phyloP scores from a whole-genome alignment of 2,797 vertebrate species.

The Gymnothorax javanicus region DNA sequence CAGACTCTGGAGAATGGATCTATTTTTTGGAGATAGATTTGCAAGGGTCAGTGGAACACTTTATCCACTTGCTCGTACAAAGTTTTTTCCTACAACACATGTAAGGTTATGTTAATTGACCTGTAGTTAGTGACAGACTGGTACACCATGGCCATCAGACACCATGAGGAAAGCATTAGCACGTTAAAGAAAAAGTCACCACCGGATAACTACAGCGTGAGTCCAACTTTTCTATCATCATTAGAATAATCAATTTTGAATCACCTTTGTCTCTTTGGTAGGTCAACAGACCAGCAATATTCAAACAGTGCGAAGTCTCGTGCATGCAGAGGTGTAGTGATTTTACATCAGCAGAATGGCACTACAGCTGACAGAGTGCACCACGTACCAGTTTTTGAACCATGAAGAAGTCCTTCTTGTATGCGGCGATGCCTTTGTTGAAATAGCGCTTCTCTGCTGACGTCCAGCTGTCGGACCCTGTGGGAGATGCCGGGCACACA shows the following conservation, averaged over 20 bases:
- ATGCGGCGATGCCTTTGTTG: constrained; percentile 91
- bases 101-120: no score
- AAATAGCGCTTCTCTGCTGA: constrained; percentile 87
- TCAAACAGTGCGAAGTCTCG: background rate
- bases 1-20: no score
- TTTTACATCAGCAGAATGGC: background rate
- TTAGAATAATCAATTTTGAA: background rate
- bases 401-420: constrained; percentile 98
- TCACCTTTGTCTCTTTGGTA: background rate
- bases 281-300: background rate
- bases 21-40: no score
- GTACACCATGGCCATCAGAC: background rate
- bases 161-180: background rate
- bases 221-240: background rate
- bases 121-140: no score
- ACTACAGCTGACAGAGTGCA: background rate
- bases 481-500: constrained; percentile 27
- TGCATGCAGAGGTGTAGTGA: background rate
- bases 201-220: background rate
- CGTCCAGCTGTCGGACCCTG: constrained; percentile 95
- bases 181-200: background rate
- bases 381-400: constrained; percentile 90
- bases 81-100: no score
- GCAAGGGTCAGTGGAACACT: no score
- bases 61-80: no score